A percentile compares a stretch with the other conserved stretches of the same genome.
These are phyloP conservation scores for Pycnomerus fuliginosus DNA, from an alignment of 2,888 invertebrate species.

Conservation along the genomic window DNA sequence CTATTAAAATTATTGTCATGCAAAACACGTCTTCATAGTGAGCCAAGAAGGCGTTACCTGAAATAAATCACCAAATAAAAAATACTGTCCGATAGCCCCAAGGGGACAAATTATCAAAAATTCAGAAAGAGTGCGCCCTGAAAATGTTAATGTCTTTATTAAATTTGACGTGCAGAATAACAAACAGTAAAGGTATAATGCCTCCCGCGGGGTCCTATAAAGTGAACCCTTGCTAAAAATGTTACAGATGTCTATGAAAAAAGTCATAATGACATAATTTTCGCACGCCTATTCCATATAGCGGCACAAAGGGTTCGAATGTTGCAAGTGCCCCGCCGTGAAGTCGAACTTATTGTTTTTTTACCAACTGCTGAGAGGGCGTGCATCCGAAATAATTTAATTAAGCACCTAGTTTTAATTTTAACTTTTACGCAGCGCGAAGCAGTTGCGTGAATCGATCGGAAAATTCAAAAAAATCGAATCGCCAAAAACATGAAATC, in stretches of 20 bases:
- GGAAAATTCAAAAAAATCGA: no score
- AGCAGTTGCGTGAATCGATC: no score
- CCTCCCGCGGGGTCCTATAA: conserved; percentile 33
- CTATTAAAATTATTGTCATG: conserved; percentile 9
- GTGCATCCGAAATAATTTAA: conserved; percentile 23
- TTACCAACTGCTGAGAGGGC: conserved; percentile 20
- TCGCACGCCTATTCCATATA: conserved; percentile 46
- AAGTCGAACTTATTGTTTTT: conserved; percentile 27
- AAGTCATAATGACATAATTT: conserved; percentile 45
- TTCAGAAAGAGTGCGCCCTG: no score
- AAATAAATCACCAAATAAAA: conserved; percentile 15
- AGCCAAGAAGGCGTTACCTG: conserved; percentile 14
- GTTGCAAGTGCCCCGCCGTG: conserved; percentile 35
- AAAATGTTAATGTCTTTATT: conserved; percentile 32
- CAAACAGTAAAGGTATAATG: conserved; percentile 29
- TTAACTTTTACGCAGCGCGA: no score
- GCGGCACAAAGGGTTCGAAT: conserved; percentile 14
- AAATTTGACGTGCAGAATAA: conserved; percentile 35
- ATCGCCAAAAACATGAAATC: no score
- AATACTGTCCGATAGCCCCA: no score
- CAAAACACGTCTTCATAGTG: conserved; percentile 2
- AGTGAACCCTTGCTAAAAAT: conserved; percentile 17
- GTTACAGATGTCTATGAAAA: background rate
- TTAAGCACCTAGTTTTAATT: conserved; percentile 6
- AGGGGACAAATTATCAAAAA: no score